Evolutionary conservation across 1,140 invertebrate species (phyloP).

Genomic region (Lepidurus packardi): DNA sequence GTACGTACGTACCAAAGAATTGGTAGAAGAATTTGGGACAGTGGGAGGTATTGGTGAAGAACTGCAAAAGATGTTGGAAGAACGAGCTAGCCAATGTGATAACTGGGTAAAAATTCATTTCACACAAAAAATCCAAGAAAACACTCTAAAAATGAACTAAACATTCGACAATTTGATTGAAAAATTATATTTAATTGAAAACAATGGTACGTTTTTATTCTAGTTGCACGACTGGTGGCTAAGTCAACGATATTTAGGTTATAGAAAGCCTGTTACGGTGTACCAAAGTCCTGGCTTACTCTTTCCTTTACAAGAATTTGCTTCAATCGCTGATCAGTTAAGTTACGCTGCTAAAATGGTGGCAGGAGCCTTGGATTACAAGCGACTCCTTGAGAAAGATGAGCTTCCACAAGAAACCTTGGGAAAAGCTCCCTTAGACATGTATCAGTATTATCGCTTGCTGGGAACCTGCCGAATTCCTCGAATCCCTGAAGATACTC

Average conservation of each 20-base stretch:
- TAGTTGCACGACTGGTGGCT: conserved; percentile 46
- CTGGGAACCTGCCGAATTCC: conserved; percentile 81
- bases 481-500: conserved; percentile 54
- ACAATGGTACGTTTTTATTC: conserved; percentile 29
- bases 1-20: conserved; percentile 56
- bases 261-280: conserved; percentile 65
- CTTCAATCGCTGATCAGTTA: conserved; percentile 54
- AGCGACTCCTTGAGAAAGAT: conserved; percentile 42
- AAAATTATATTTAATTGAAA: conserved; percentile 53
- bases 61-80: conserved; percentile 60
- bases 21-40: conserved; percentile 60
- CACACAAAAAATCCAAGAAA: not conserved
- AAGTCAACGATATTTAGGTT: conserved; percentile 63
- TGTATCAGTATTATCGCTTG: conserved; percentile 81
- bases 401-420: conserved; percentile 69
- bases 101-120: conserved; percentile 59
- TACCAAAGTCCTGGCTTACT: conserved; percentile 71
- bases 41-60: conserved; percentile 56
- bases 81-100: conserved; percentile 52
- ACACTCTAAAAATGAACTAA: not conserved
- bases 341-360: conserved; percentile 64
- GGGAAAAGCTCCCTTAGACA: conserved; percentile 73
- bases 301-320: conserved; percentile 62
- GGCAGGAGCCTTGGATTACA: conserved; percentile 44
- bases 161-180: not conserved